phyloP scores from a whole-genome alignment of 2,797 vertebrate species.

The Myotis vivesi region DNA sequence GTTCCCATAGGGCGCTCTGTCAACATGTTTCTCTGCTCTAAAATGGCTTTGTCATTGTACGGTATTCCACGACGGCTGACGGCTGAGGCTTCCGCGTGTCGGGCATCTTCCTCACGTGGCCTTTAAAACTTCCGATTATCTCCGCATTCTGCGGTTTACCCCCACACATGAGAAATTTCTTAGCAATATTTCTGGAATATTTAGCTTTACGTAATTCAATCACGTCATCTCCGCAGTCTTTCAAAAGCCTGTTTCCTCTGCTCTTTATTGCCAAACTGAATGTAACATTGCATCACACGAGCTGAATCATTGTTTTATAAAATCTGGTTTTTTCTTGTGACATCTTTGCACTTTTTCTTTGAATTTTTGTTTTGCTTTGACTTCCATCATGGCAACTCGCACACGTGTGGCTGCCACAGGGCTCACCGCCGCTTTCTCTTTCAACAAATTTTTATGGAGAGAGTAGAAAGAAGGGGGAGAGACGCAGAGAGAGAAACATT shows the following conservation, averaged over 20 bases:
- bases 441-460: too few species aligned
- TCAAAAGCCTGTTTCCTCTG: conserved; percentile 91
- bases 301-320: conserved; percentile 88
- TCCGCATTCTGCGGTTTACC: conserved; percentile 91
- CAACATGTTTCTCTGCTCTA: conserved; percentile 94
- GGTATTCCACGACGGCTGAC: conserved; percentile 92
- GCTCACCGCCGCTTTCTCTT: too few species aligned
- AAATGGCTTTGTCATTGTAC: conserved; percentile 95
- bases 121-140: conserved; percentile 93
- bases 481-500: too few species aligned
- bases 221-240: conserved; percentile 90
- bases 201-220: conserved; percentile 93
- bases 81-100: conserved; percentile 91
- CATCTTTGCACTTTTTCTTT: conserved; percentile 66
- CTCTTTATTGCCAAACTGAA: conserved; percentile 91
- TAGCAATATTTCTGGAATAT: conserved; percentile 95
- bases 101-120: conserved; percentile 91
- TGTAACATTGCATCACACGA: conserved; percentile 94
- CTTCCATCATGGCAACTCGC: conserved; percentile 77
- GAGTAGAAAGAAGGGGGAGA: too few species aligned
- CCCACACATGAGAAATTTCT: conserved; percentile 97
- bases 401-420: too few species aligned
- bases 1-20: conserved; percentile 94
- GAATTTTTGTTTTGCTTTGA: conserved; percentile 76
- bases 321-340: conserved; percentile 71